Conservation (phyloP, 2,113 vertebrate species). For the Paradoxurus hermaphroditus region DNA sequence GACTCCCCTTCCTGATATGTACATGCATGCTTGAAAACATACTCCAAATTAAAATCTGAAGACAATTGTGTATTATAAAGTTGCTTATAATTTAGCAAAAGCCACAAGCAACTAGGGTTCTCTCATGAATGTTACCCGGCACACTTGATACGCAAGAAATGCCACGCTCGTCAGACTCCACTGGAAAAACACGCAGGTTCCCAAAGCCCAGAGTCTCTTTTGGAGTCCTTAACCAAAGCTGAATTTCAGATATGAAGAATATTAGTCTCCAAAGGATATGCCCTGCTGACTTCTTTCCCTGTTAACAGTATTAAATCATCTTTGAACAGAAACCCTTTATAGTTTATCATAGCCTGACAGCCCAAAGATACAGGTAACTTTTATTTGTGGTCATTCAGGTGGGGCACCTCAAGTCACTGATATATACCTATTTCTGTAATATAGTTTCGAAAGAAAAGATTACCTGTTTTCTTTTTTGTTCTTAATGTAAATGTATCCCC, state of each 20-base stretch:
- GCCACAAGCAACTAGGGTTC: background rate
- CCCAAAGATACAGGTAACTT: constrained; percentile 53
- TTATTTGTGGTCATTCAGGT: constrained; percentile 69
- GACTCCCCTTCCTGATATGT: background rate
- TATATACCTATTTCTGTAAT: constrained; percentile 6
- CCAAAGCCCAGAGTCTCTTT: constrained; percentile 33
- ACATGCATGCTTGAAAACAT: background rate
- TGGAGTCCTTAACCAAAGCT: constrained; percentile 40
- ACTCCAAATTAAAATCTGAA: background rate
- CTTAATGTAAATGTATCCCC: constrained; percentile 1
- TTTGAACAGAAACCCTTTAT: constrained; percentile 65
- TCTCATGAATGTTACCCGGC: background rate
- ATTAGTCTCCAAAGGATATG: constrained; percentile 57
- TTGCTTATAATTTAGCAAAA: background rate
- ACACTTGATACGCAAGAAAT: constrained; percentile 4
- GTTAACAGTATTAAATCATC: constrained; percentile 59
- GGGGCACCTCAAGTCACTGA: constrained; percentile 12
- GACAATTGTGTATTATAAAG: background rate
- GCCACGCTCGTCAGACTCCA: background rate
- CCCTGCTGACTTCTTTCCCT: constrained; percentile 54
- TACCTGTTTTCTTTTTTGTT: constrained; percentile 26
- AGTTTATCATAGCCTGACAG: constrained; percentile 59
- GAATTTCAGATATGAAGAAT: constrained; percentile 56
- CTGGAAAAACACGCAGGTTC: background rate
- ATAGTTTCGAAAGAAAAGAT: constrained; percentile 36